Evolutionary conservation across 2,888 invertebrate species (phyloP).

Genomic region (Agapostemon virescens): DNA sequence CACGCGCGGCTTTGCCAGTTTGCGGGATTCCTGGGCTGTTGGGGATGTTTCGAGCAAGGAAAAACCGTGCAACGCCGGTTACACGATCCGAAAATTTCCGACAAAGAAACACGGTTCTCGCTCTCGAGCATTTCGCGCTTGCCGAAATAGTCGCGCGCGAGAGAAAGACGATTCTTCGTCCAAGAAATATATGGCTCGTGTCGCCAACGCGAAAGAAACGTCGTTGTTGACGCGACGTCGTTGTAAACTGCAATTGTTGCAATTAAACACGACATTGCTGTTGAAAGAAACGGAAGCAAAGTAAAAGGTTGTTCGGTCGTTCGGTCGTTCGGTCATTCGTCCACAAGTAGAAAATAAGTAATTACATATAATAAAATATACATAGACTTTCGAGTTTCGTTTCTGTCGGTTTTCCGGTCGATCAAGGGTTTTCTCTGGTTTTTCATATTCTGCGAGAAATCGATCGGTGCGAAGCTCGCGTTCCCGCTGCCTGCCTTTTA

Average conservation of each 20-base stretch:
- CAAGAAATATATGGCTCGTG: too few species aligned
- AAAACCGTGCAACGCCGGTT: background rate
- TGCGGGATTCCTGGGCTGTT: background rate
- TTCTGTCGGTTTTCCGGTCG: slow-evolving; percentile 2
- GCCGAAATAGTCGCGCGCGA: background rate
- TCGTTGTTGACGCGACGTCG: too few species aligned
- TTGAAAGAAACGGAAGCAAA: too few species aligned
- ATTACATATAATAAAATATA: too few species aligned
- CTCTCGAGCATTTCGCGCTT: too few species aligned
- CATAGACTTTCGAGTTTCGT: too few species aligned
- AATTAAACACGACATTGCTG: too few species aligned
- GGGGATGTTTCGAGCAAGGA: background rate
- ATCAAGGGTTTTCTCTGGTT: background rate
- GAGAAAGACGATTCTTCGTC: too few species aligned
- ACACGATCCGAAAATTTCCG: background rate
- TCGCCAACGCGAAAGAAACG: too few species aligned
- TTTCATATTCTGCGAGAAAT: background rate
- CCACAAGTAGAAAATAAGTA: too few species aligned
- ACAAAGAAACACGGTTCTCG: background rate
- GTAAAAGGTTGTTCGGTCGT: too few species aligned
- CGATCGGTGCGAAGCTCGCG: background rate
- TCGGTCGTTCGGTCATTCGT: background rate
- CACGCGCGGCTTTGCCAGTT: background rate
- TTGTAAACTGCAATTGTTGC: too few species aligned
- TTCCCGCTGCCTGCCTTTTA: background rate